These are phyloP conservation scores for Cuculus canorus DNA, from an alignment of 2,797 vertebrate species.

Conservation along the genomic window DNA sequence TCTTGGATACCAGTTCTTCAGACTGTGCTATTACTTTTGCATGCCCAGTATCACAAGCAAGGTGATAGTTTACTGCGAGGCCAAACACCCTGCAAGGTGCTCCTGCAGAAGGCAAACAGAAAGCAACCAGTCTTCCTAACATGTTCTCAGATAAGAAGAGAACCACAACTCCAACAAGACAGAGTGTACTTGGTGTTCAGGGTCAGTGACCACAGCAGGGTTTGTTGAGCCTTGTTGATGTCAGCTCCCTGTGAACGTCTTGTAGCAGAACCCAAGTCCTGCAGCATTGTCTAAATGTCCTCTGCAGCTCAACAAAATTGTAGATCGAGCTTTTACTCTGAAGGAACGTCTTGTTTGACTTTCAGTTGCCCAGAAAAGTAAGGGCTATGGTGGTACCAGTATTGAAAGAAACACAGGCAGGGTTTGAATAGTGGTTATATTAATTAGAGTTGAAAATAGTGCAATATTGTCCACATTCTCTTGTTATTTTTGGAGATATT, in stretches of 20 bases:
- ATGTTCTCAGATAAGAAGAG: neutral
- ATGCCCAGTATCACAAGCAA: neutral
- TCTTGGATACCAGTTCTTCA: neutral
- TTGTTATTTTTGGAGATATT: neutral
- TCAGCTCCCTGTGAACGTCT: neutral
- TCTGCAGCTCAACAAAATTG: neutral
- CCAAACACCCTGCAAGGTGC: neutral
- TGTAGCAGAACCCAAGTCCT: neutral
- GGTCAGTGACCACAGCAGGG: neutral
- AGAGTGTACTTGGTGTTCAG: neutral
- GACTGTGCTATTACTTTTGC: neutral
- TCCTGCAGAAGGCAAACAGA: neutral
- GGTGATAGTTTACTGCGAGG: neutral
- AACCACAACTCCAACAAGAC: neutral
- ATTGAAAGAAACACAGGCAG: neutral
- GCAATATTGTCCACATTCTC: neutral
- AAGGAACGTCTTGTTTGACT: neutral
- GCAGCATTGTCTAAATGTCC: neutral
- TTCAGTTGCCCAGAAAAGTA: neutral
- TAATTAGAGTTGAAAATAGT: neutral
- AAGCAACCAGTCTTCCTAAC: neutral
- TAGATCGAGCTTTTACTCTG: neutral
- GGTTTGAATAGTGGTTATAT: neutral
- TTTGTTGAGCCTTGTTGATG: neutral
- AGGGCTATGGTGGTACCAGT: rapidly evolving